Evolutionary conservation across 2,797 vertebrate species (phyloP).

Genomic region (Galaxias olidus): DNA sequence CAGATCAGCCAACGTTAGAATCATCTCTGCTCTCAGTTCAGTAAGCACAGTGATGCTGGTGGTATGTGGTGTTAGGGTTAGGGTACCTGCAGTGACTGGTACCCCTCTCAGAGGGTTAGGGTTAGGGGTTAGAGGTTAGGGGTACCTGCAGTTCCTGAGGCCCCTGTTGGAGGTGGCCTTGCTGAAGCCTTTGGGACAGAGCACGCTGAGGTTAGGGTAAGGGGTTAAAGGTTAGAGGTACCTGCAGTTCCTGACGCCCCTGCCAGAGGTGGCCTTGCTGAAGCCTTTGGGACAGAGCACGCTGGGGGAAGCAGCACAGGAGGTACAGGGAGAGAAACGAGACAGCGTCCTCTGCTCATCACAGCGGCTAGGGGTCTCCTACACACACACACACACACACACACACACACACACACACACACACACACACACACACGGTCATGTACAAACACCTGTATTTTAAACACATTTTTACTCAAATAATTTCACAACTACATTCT

Average conservation of each 20-base stretch:
- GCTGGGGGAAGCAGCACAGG: conserved; percentile 66
- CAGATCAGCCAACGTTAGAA: conserved; percentile 35
- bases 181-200: conserved; percentile 77
- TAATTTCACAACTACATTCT: too few relatives aligned
- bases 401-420: background rate
- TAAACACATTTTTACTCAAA: background rate
- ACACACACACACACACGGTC: background rate
- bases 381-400: background rate
- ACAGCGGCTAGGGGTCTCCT: conserved; percentile 67
- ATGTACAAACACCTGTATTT: conserved; percentile 2
- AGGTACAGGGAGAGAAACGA: conserved; percentile 71
- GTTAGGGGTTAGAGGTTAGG: background rate
- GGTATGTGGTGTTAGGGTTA: background rate
- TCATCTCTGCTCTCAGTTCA: too few relatives aligned
- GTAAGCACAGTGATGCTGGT: background rate
- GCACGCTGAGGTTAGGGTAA: conserved; percentile 10
- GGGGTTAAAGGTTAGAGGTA: background rate
- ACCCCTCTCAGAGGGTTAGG: background rate
- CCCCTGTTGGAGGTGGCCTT: conserved; percentile 38
- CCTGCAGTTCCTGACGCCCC: conserved; percentile 60
- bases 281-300: conserved; percentile 75
- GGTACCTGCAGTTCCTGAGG: conserved; percentile 57
- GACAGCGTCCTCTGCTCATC: conserved; percentile 62
- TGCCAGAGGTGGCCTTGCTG: conserved; percentile 37
- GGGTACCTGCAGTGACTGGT: background rate